A percentile compares a stretch with the other conserved stretches of the same genome.
These are phyloP conservation scores for Epizoanthus scotinus DNA, from an alignment of 92 coral and sea anemone species.

Conservation along the genomic window DNA sequence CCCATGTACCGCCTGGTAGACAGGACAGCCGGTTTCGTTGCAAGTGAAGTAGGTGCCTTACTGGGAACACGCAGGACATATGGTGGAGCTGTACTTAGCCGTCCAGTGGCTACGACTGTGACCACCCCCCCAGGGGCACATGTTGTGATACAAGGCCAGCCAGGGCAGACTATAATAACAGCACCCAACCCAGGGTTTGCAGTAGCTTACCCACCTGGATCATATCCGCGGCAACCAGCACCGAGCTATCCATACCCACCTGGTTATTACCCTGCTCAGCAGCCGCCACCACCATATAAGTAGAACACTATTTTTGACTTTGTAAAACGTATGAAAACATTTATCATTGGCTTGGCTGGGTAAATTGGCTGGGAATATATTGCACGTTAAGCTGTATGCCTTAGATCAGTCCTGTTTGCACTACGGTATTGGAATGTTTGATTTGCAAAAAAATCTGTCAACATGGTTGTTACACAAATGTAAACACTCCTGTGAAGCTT, in stretches of 20 bases:
- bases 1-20: slow-evolving; percentile 65
- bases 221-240: slow-evolving; percentile 9
- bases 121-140: slow-evolving; percentile 23
- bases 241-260: slow-evolving; percentile 33
- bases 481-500: no score
- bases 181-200: slow-evolving; percentile 4
- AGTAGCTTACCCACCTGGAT: slow-evolving; percentile 8
- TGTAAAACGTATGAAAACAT: no score
- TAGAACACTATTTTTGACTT: not conserved
- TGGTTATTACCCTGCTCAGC: slow-evolving; percentile 14
- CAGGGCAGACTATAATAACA: slow-evolving; percentile 19
- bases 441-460: no score
- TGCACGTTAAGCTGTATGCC: no score
- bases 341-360: no score
- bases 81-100: slow-evolving; percentile 57
- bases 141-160: slow-evolving; percentile 17
- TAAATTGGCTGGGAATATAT: no score
- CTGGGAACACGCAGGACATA: slow-evolving; percentile 61
- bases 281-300: slow-evolving; percentile 40
- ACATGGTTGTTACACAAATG: no score
- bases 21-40: slow-evolving; percentile 69
- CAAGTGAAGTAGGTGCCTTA: slow-evolving; percentile 63
- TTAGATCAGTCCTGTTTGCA: no score
- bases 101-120: slow-evolving; percentile 39
- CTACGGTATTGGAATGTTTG: no score